Percentiles rank a stretch among this genome's conserved stretches.
These are phyloP conservation scores for Acanthiza pusilla DNA, from an alignment of 2,797 vertebrate species.

Conservation along the genomic window DNA sequence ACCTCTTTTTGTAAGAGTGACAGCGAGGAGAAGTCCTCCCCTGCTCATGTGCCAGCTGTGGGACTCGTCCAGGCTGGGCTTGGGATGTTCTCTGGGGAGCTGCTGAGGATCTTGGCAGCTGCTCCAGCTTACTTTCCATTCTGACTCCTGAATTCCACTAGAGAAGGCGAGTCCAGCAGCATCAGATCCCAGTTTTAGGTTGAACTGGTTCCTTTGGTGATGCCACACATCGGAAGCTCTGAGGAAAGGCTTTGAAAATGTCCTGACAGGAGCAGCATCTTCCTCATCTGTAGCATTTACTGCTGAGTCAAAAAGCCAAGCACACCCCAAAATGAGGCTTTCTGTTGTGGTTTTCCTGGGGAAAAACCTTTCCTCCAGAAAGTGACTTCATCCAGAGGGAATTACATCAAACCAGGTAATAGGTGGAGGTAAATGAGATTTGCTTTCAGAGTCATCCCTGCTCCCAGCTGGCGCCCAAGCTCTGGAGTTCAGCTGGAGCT, in stretches of 20 bases:
- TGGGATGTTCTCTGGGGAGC: not conserved
- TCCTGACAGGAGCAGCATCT: not conserved
- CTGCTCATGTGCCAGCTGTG: not conserved
- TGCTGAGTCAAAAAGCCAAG: slow-evolving; percentile 52
- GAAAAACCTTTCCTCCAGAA: slow-evolving; percentile 35
- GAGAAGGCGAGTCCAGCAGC: not conserved
- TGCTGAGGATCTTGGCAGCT: not conserved
- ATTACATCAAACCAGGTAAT: slow-evolving; percentile 26
- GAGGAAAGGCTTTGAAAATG: slow-evolving; percentile 12
- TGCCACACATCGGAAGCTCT: not conserved
- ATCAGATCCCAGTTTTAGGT: not conserved
- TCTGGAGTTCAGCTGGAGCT: not conserved
- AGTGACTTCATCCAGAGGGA: slow-evolving; percentile 9
- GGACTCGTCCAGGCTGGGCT: not conserved
- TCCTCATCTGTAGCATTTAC: not conserved
- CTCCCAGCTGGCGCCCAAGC: not conserved
- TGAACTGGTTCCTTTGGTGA: not conserved
- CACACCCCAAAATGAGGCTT: not conserved
- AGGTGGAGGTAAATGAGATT: not conserved
- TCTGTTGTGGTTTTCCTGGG: slow-evolving; percentile 41
- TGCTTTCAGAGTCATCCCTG: not conserved
- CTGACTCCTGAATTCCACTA: not conserved
- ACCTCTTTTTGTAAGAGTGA: not conserved
- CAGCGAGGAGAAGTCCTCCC: not conserved
- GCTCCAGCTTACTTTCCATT: not conserved